Percentiles rank a stretch among this genome's conserved stretches.
phyloP scores from a whole-genome alignment of 2,113 vertebrate genomes.

The Craseonycteris thonglongyai region DNA sequence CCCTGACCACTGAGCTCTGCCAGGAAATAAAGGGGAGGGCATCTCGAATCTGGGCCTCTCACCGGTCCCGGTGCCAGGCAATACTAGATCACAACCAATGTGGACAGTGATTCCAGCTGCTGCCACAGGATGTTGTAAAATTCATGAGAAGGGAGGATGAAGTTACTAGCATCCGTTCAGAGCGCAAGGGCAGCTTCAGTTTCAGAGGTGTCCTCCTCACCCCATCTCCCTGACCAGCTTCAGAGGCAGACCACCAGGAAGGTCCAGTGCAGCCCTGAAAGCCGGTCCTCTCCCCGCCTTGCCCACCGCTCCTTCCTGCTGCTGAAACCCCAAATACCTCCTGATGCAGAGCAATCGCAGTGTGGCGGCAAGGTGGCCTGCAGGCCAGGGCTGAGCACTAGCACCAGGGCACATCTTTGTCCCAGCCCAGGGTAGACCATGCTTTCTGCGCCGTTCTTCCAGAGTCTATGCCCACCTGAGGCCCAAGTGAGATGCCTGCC shows the following conservation, averaged over 20 bases:
- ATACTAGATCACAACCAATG: neutral
- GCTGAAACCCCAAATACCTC: neutral
- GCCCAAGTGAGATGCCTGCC: neutral
- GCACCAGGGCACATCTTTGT: neutral
- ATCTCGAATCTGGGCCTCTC: neutral
- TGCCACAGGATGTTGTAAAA: neutral
- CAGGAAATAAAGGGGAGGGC: neutral
- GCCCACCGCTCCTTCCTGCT: neutral
- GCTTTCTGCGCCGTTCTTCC: neutral
- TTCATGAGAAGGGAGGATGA: constrained; percentile 28
- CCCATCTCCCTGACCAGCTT: neutral
- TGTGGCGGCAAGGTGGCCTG: neutral
- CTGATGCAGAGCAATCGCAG: neutral
- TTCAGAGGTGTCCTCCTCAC: neutral
- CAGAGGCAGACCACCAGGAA: neutral
- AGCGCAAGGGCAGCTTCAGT: neutral
- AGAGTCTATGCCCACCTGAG: neutral
- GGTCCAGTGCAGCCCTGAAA: neutral
- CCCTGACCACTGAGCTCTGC: neutral
- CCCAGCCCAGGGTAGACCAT: neutral
- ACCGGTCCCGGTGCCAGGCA: too few relatives aligned
- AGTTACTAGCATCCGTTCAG: neutral
- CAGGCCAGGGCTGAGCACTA: neutral
- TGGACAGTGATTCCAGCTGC: neutral
- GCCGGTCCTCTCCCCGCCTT: fast-evolving